A percentile compares a stretch with the other conserved stretches of the same genome.
Conservation (phyloP, 1,140 invertebrate genomes). For the Aphelenchoides avenae region DNA sequence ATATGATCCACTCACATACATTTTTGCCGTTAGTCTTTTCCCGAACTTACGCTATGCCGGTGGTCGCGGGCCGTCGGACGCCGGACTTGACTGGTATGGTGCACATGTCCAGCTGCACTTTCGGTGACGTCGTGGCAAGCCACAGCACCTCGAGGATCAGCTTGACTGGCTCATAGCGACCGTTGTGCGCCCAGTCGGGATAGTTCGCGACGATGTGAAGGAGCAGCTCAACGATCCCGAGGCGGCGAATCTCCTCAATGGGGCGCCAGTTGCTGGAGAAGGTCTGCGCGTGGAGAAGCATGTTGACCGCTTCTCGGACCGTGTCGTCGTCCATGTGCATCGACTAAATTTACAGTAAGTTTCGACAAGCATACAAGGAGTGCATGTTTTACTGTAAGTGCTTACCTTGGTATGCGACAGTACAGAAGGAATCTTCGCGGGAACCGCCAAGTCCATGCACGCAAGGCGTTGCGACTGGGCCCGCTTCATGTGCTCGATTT, state of each 20-base stretch:
- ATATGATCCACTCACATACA: no score
- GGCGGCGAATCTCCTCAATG: conserved; percentile 22
- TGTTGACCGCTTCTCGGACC: conserved; percentile 24
- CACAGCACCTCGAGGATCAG: conserved; percentile 34
- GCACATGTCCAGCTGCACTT: conserved; percentile 36
- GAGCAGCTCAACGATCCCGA: conserved; percentile 23
- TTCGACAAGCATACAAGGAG: no score
- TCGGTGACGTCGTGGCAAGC: conserved; percentile 40
- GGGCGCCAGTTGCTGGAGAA: conserved; percentile 32
- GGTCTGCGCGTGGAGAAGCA: conserved; percentile 15
- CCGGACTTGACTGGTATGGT: background rate
- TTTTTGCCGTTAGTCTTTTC: conserved; percentile 13
- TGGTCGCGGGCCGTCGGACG: background rate
- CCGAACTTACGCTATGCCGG: conserved; percentile 26
- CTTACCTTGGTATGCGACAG: conserved; percentile 24
- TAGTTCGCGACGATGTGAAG: conserved; percentile 24
- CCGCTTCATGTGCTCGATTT: conserved; percentile 45
- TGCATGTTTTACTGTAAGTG: no score
- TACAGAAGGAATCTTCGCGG: conserved; percentile 17
- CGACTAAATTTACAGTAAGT: conserved; percentile 10
- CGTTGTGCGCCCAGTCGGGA: conserved; percentile 8
- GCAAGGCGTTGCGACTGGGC: conserved; percentile 23
- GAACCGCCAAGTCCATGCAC: background rate
- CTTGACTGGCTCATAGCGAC: conserved; percentile 26
- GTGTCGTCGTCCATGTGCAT: conserved; percentile 28